A percentile compares a stretch with the other conserved stretches of the same genome.
Conservation (phyloP, 2,888 invertebrate species). For the Agonopterix heracliana region DNA sequence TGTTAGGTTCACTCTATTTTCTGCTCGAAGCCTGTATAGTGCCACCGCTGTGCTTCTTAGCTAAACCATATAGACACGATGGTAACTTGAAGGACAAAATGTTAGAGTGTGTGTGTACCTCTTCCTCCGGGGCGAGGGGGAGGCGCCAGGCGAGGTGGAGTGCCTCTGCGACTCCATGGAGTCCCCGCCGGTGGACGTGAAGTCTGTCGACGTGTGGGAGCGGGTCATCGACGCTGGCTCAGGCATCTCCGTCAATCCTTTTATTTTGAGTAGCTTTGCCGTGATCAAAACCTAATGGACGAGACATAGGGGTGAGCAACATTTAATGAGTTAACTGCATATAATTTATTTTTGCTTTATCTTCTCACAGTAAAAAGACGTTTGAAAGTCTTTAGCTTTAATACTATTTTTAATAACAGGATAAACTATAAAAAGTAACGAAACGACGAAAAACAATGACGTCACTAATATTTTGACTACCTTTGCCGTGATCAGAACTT, state of each 20-base stretch:
- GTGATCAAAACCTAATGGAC: constrained; percentile 81
- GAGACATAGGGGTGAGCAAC: neutral
- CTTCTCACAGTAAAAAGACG: no score
- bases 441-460: no score
- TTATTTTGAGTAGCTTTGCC: constrained; percentile 90
- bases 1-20: no score
- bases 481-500: constrained; percentile 88
- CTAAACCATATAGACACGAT: no score
- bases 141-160: constrained; percentile 79
- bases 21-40: no score
- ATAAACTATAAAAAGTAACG: no score
- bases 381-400: no score
- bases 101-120: neutral
- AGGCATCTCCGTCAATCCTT: constrained; percentile 92
- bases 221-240: constrained; percentile 84
- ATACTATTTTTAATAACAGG: no score
- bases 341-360: no score
- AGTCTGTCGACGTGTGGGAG: constrained; percentile 76
- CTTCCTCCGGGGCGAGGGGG: constrained; percentile 36
- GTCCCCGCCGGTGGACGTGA: constrained; percentile 76
- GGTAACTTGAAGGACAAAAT: no score
- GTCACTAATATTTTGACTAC: constrained; percentile 90
- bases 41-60: no score
- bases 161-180: constrained; percentile 52
- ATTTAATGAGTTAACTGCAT: no score